Evolutionary conservation across 2,888 invertebrate species (phyloP).

Genomic region (Noctua fimbriata): DNA sequence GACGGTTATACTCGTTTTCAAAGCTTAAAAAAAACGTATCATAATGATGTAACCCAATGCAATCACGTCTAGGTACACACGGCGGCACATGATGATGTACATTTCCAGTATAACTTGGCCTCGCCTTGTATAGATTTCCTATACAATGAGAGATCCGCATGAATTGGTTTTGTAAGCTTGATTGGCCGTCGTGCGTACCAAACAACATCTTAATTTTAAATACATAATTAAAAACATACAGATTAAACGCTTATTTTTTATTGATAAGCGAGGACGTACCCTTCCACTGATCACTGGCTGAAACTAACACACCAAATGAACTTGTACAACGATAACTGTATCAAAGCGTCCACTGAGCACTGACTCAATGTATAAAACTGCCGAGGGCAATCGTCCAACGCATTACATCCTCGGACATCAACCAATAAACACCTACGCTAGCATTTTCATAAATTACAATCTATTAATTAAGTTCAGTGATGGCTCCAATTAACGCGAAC

Average conservation of each 20-base stretch:
- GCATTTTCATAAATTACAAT: constrained; percentile 61
- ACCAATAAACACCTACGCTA: constrained; percentile 74
- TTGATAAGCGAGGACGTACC: constrained; percentile 47
- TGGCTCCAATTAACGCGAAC: constrained; percentile 85
- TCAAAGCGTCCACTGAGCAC: constrained; percentile 68
- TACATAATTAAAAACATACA: constrained; percentile 13
- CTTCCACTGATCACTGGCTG: constrained; percentile 48
- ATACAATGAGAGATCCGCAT: too few relatives aligned
- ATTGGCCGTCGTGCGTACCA: too few relatives aligned
- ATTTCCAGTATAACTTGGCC: too few relatives aligned
- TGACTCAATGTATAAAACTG: constrained; percentile 81
- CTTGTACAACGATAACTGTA: constrained; percentile 66
- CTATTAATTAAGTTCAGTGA: constrained; percentile 78
- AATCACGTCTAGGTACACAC: background rate
- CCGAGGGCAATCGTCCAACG: constrained; percentile 71
- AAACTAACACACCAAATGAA: constrained; percentile 58
- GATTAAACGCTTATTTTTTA: constrained; percentile 43
- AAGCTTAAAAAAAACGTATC: background rate
- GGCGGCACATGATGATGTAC: too few relatives aligned
- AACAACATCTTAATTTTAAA: constrained; percentile 19
- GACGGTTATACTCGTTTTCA: background rate
- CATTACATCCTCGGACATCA: constrained; percentile 84
- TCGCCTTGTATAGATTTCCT: too few relatives aligned
- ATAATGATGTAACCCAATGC: constrained; percentile 38
- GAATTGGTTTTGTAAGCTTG: too few relatives aligned